Base-by-base conservation (phyloP, 2,113 vertebrate genomes). In the Hiodon tergisus region DNA sequence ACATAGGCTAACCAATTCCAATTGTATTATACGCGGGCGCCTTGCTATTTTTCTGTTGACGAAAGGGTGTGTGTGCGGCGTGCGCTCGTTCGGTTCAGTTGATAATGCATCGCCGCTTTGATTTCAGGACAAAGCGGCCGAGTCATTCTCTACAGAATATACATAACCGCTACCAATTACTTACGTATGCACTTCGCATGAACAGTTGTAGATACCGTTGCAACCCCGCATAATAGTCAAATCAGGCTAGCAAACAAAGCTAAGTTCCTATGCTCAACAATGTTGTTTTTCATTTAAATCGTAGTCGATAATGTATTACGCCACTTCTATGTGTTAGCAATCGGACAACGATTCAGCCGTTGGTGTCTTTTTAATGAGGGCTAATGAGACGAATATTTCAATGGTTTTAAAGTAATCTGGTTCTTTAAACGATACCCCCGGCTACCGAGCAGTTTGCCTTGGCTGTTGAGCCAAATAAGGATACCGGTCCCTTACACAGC, bases 401-500 rank as follows among this genome's bases (percentile, higher is more conserved):
- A 68, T 50, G 65, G 67, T 67, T 62, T 74, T 58, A 69, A 71
- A 14, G 46, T 77, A 70, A 73, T 51, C 66, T 77, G 77, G 76
- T 58, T 76, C 72, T 80, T 83, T 74, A 82, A 82, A 77, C 57
- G 63, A 48, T 71, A 75, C 60, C 55, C 74, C 68, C 63, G 75
- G 72, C 46, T 51, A 63, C 14, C 31, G 70, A 72, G 67, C 72
- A 54, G 73, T 81, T 84, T 79, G 81, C 57, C 78, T 76, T 83
- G 81, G 82, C 77, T 81, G 79, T 68, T 69, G 70, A 77, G 73
- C 77, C 70, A 67, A 80, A 82, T 17, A 82, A 78, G 76, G 77
- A 80, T 81, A 72, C 69, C 79, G 47, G 62, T 75, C 67, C 77
- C 83, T 88, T 87, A 89, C 88, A 86, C 88, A 86, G 87, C 85